phyloP scores from a whole-genome alignment of 2,113 vertebrate genomes.

The Gymnorhina tibicen region DNA sequence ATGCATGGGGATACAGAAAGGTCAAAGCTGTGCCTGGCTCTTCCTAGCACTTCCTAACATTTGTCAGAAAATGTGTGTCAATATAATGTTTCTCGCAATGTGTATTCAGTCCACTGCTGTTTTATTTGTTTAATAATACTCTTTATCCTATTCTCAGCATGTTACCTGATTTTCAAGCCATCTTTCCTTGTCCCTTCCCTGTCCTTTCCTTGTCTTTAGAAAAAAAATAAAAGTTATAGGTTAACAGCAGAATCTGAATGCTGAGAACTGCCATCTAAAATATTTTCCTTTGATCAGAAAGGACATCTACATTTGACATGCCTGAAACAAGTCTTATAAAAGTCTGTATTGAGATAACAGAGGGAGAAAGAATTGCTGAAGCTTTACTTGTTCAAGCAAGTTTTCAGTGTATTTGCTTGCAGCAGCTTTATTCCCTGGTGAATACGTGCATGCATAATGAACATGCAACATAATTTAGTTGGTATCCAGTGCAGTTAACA shows the following conservation, averaged over 20 bases:
- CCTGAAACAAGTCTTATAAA: not conserved
- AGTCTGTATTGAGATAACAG: not conserved
- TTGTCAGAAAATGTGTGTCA: not conserved
- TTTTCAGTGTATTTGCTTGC: not conserved
- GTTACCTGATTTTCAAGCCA: not conserved
- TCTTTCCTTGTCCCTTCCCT: not conserved
- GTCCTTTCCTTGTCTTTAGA: not conserved
- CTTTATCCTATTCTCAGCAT: not conserved
- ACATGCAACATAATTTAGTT: not conserved
- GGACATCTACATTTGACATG: not conserved
- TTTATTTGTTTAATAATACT: not conserved
- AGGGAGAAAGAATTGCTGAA: not conserved
- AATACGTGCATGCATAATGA: not conserved
- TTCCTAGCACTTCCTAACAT: not conserved
- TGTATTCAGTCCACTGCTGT: not conserved
- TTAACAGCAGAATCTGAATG: not conserved
- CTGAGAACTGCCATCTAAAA: not conserved
- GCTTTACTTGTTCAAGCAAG: not conserved
- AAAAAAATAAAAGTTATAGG: not conserved
- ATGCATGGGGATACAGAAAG: not conserved
- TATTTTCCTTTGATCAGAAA: not conserved
- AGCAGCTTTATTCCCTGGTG: not conserved
- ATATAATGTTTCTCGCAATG: not conserved
- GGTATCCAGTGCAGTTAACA: not conserved
- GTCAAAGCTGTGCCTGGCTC: not conserved